Base-by-base conservation (phyloP, 2,113 vertebrate genomes). In the Scortum barcoo region DNA sequence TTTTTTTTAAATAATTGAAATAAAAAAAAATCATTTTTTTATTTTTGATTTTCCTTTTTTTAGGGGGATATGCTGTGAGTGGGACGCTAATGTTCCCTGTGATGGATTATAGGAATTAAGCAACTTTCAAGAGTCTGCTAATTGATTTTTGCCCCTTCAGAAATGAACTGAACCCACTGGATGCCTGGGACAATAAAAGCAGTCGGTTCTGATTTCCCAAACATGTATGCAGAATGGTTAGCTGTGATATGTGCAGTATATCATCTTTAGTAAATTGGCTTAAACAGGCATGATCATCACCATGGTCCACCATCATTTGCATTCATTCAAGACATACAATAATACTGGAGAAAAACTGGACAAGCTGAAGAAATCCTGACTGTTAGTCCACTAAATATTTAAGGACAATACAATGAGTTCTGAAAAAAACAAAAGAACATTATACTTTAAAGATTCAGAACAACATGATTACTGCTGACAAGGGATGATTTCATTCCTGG, bases 391-490 rank as follows among this genome's bases (percentile, higher is more conserved):
- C 3, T 30, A 51, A 20, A 38, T 30, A 33, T 17, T 74, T 8
- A 42, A 44, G 46, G 16, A 57, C 26, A 54, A 54, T 1, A n/a
- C 1, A 82, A 42, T 4, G 54, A 73, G 17, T 65, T 67, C 44
- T 54, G 38, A 56, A 63, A 36, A 76, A n/a, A 42, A 63, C 50
- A 80, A 14, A 14, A 72, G 24, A 63, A 48, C 40, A 66, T 62
- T 40, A 13, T 63, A 69, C 7, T 44, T 4, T 10, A 24, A 22
- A 66, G 24, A 46, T 33, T 40, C 33, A 28, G 19, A 24, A 70
- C 6, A 72, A 58, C 2, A 2, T 40, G 58, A 24, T 51, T 50
- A 62, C 16, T 17, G 22, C 20, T 19, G 28, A 73, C 42, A 50
- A 48, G n/a, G 28, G 6, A 42, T 19, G 38, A 54, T 51, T 77